phyloP scores from a whole-genome alignment of 2,113 vertebrate species.

The Taxidea taxus region DNA sequence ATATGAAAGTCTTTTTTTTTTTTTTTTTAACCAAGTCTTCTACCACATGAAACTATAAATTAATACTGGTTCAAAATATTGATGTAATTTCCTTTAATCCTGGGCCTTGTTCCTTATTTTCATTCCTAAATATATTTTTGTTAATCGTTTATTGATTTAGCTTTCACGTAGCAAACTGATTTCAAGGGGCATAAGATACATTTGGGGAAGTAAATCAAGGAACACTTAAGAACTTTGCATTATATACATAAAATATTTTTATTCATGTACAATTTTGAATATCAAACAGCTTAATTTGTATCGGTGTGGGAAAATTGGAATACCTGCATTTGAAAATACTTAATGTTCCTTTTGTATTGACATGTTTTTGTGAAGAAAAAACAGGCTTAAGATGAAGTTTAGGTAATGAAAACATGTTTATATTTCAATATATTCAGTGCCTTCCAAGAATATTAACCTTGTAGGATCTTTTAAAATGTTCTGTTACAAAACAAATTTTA shows the following conservation, averaged over 20 bases:
- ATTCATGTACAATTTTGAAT: background rate
- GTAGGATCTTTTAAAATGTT: background rate
- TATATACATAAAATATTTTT: background rate
- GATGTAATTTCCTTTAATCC: background rate
- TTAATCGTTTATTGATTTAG: background rate
- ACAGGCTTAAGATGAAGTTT: background rate
- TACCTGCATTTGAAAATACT: background rate
- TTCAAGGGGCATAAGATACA: background rate
- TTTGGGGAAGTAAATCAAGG: background rate
- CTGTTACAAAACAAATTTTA: background rate
- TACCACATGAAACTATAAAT: background rate
- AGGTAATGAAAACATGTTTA: background rate
- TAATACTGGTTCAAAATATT: background rate
- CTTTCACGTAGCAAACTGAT: constrained; percentile 8
- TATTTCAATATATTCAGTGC: background rate
- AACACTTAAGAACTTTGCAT: background rate
- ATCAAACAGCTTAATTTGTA: background rate
- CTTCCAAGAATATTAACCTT: background rate
- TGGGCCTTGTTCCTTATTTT: background rate
- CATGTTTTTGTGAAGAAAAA: background rate
- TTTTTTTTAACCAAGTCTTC: background rate
- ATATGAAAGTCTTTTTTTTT: background rate
- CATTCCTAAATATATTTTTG: background rate
- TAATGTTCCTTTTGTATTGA: background rate
- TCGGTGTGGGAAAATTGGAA: background rate